Evolutionary conservation across 2,888 invertebrate species (phyloP).

Genomic region (Eupithecia insigniata): DNA sequence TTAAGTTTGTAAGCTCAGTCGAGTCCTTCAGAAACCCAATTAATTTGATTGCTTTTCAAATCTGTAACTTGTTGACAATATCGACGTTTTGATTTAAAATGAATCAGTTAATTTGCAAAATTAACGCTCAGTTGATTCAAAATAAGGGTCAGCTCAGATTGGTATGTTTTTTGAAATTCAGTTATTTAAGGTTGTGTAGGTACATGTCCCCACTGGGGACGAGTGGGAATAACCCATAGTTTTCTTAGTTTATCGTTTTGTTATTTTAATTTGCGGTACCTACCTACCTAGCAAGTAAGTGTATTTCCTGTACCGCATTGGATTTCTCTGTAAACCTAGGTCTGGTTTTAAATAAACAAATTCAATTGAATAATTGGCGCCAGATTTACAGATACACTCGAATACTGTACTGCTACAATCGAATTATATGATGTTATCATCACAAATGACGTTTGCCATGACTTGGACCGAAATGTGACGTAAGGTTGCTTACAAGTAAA

Average conservation of each 20-base stretch:
- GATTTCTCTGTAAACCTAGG: background rate
- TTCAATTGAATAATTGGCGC: background rate
- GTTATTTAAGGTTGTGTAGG: background rate
- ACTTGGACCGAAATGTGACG: background rate
- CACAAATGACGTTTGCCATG: background rate
- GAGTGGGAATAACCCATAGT: too few relatives aligned
- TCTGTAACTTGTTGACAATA: constrained; percentile 20
- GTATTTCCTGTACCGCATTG: background rate
- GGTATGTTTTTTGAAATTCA: background rate
- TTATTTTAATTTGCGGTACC: background rate
- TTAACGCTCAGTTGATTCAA: constrained; percentile 19
- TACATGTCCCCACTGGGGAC: too few relatives aligned
- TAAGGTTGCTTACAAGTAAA: too few relatives aligned
- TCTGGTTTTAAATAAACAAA: background rate
- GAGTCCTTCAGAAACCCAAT: constrained; percentile 16
- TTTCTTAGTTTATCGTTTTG: background rate
- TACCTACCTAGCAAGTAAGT: background rate
- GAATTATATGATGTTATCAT: background rate
- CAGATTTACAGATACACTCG: background rate
- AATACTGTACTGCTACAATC: too few relatives aligned
- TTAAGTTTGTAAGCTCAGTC: constrained; percentile 22
- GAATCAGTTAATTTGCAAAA: constrained; percentile 23
- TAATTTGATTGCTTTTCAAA: constrained; percentile 17
- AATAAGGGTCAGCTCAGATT: constrained; percentile 16
- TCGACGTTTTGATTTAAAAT: constrained; percentile 20